Base-by-base conservation (phyloP, 2,113 vertebrate genomes). In the Pampusana beccarii region DNA sequence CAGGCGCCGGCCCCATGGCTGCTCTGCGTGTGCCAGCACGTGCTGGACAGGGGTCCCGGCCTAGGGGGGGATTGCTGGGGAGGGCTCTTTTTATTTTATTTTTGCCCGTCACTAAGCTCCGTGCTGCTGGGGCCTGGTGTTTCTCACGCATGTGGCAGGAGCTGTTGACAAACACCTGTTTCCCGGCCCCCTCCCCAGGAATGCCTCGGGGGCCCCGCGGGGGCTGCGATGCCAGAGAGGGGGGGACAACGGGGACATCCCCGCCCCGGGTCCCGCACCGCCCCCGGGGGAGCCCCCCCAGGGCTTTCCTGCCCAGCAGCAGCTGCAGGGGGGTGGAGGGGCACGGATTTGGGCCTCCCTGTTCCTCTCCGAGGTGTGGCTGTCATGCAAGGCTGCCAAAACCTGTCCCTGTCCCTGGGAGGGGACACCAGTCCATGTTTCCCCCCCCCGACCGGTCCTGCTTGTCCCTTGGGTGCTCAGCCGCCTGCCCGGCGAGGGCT, bases 111-210 rank as follows among this genome's bases (percentile, higher is more conserved):
- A 38, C 90, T 96, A 89, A 92, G 89, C 91, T 67, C 60, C 16
- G 15, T 0, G 0, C 72, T 34, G 84, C 67, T 0, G 0, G 46
- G 88, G 86, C 73, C 94, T 86, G 90, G 85, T 0, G 4, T 69
- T 91, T 87, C 89, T 79, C 83, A 71, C 2, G n/a, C 72, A 10
- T 91, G 88, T 91, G 72, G 69, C 73, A 42, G 78, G 65, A 90
- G 81, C 89, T 86, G 93, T 92, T 95, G 94, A 95, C 95, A 96
- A 94, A 96, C 96, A 97, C 97, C 97, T 97, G 97, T 97, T 97
- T 95, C 91, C 77, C 42, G 0, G 50, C 94, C 86, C 95, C 90
- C 60, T 91, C 92, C 83, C 66, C 92, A 96, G 96, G 94, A 96
- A 95, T 90, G 77, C 74, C 87, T 80, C 2, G 1, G 70, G 80